Evolutionary conservation across 2,797 vertebrate genomes (phyloP), one percentile per base, ranked within the genome.

Genomic region (Rostrhamus sociabilis): DNA sequence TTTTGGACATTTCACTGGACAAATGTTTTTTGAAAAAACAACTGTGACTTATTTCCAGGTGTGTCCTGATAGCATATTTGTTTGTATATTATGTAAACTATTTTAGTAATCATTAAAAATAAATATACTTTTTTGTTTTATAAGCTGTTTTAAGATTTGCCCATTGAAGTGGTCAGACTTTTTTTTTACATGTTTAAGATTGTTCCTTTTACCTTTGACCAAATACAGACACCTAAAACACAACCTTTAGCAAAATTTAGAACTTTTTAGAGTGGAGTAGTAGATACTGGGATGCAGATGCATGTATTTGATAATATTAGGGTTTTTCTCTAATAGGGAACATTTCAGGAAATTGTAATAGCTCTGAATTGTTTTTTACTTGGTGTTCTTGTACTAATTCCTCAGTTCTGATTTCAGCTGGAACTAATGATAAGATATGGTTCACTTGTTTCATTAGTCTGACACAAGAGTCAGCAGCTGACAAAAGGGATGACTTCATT

Each of bases 21-120:
- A 89, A 97, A 85, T 93, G 42, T 86, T 93, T 98, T 95, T 88
- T 91, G 10, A 53, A 43, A 69, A 43, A 64, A 5, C 75, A 95
- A 85, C 94, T 95, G 69, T 97, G 97, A 96, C 69, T 93, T 97
- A 47, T 64, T 93, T 86, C 71, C 3, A 23, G 90, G 55, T 78
- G 43, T 93, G 16, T 93, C 74, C 78, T 68, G 73, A 78, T 95
- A 96, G 95, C 15, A 56, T 90, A 82, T 90, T 93, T 95, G 93
- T 85, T 94, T 97, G 91, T 83, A 96, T 80, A 88, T 96, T 78
- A 95, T 81, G 88, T 97, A 92, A 96, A 63, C 82, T 98, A 97
- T 98, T 98, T 98, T 97, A 98, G 93, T 97, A 97, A 96, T 95
- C 43, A 71, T 96, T 96, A 96, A 58, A 94, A 98, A 98, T 98